Base-by-base conservation (phyloP, 2,113 vertebrate species). In the Anser cygnoides region DNA sequence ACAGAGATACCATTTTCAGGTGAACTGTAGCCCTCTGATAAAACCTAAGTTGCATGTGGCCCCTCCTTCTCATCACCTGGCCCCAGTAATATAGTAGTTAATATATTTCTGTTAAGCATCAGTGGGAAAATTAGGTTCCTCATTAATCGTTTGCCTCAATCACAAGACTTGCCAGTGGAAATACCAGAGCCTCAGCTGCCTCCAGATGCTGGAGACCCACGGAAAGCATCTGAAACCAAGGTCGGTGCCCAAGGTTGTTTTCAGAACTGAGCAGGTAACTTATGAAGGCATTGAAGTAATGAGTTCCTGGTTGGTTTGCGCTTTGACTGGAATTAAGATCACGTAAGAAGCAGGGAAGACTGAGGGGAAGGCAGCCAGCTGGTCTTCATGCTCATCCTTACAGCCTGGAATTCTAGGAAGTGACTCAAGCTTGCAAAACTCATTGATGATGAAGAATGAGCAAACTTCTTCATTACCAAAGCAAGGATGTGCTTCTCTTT, bases 351-450 rank as follows among this genome's bases (percentile, higher is more conserved):
- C 25, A 54, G 37, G 23, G 15, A 52, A 46, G 46, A 49, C 46
- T 9, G 16, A 72, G 70, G 61, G 72, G 8, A 74, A 67, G 33
- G 57, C 39, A 79, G 67, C 15, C 39, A 79, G 67, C 15, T 79
- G 43, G 59, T 59, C 57, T 57, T 75, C 41, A 1, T 72, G 35
- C 44, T 89, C 20, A 68, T 91, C 35, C 33, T 91, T 58, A 29
- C 52, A 84, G 63, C 15, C 84, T 72, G 58, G 66, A 72, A 22
- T 87, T 82, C 58, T 62, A 93, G 80, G 80, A 93, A 73, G 59
- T 93, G 88, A 89, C 52, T 95, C 74, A 89, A 57, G 20, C 50
- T 93, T 94, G 50, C 54, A 79, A 4, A 89, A 16, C 11, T 92
- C 52, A 50, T 13, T 29, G 25, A 20, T 92, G 72, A 25, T 84